Percentiles rank a stretch among this genome's conserved stretches.
These are phyloP conservation scores for Camptogramma bilineatum DNA, from an alignment of 2,888 invertebrate genomes.

Conservation along the genomic window DNA sequence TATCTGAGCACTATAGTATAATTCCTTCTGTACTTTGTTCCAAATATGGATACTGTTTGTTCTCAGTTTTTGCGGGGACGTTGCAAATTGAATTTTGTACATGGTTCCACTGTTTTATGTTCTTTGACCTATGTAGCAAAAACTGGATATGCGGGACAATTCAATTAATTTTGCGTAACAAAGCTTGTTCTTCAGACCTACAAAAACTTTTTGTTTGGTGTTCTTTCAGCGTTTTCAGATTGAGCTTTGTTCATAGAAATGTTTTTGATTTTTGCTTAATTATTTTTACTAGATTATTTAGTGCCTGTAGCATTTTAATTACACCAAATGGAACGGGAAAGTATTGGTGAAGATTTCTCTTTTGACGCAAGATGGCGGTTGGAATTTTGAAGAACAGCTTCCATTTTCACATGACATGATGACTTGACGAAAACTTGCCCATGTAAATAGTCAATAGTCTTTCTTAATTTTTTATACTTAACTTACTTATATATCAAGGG, in stretches of 20 bases:
- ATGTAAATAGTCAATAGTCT: too few relatives aligned
- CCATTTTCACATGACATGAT: too few relatives aligned
- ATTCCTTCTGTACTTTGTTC: slow-evolving; percentile 35
- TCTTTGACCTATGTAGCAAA: slow-evolving; percentile 37
- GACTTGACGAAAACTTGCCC: too few relatives aligned
- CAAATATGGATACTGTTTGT: slow-evolving; percentile 57
- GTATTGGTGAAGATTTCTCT: too few relatives aligned
- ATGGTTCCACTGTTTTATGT: slow-evolving; percentile 55
- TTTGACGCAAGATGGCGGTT: too few relatives aligned
- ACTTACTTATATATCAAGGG: too few relatives aligned
- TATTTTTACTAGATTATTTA: too few relatives aligned
- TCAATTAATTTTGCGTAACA: slow-evolving; percentile 26
- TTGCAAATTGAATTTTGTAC: slow-evolving; percentile 57
- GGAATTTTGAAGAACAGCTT: too few relatives aligned
- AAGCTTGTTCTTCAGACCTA: not conserved
- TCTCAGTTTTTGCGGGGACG: slow-evolving; percentile 56
- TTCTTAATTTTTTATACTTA: too few relatives aligned
- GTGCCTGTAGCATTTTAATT: too few relatives aligned
- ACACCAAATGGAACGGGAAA: too few relatives aligned
- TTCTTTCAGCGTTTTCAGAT: not conserved
- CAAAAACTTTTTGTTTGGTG: not conserved
- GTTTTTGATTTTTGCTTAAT: not conserved
- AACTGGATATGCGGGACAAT: slow-evolving; percentile 29
- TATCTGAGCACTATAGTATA: not conserved
- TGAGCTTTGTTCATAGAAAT: not conserved